Evolutionary conservation across 2,113 vertebrate genomes (phyloP), one percentile per base, ranked within the genome.

Genomic region (Sceloporus tristichus): DNA sequence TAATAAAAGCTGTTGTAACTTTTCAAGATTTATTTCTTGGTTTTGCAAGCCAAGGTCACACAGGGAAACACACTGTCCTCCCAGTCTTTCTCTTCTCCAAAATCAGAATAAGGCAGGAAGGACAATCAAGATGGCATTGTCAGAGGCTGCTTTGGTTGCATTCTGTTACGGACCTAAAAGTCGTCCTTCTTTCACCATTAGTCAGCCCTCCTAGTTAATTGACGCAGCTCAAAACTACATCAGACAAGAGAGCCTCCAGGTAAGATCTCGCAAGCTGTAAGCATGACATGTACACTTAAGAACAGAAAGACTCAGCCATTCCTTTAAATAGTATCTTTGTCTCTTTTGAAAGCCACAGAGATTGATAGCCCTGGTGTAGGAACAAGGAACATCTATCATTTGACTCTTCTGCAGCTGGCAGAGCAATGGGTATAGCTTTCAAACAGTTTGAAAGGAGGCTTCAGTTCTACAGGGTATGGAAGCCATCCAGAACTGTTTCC

Each of bases 171-270:
- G 84, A 88, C 79, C 86, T 88, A 87, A 90, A 84, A 93, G 84
- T 48, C 0, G 54, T 91, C 82, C 92, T 79, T 76, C 85, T 91
- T 92, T 91, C 90, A 77, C 85, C 89, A 89, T 89, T 92, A 92
- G 85, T 91, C 71, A 93, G 93, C 87, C 59, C 65, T 85, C 1
- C 77, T 79, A 13, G 27, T 85, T 94, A 93, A 94, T 38, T 86
- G 88, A 87, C 77, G 11, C 82, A 71, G 85, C 81, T 93, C 68
- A 62, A 79, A 93, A 93, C 76, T 79, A n/a, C 29, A 89, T 88
- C 34, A 85, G 91, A 94, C 91, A 93, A 90, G 82, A 87, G 68
- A 89, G 91, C 91, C 90, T 90, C 87, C 75, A 88, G 85, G 90
- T 94, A 85, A 91, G 81, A 92, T 23, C 13, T 85, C 53, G 87